Evolutionary conservation across 2,888 invertebrate species (phyloP), one percentile per base, ranked within the genome.

Genomic region (Loripinus fragilis): DNA sequence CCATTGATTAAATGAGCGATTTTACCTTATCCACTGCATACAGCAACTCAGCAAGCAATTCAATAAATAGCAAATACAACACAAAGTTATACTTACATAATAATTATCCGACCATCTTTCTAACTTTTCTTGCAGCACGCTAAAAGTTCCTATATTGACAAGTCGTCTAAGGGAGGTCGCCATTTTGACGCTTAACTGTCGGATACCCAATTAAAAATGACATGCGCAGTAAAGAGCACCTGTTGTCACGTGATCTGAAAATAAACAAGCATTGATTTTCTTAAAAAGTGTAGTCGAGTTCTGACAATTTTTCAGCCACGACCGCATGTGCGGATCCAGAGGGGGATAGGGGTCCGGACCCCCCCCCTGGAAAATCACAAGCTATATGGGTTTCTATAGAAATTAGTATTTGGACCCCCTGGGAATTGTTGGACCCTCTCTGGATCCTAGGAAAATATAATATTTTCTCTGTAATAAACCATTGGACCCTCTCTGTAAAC

Each of bases 51-150:
- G 3, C 20, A 20, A 45, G 38, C 45, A 45, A 45, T 20, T 45
- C 45, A 45, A 20, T 45, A 45, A 45, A 45, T 20, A 17, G 15
- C 2, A 45, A 45, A 45, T 12, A 20, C 17, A 45, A 20, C 45
- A 45, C 15, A 45, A 45, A 20, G 17, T 12, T 8, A 10, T 73
- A 90, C 93, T 90, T 85, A 93, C 93, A 80, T 92, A 89, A 76
- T 93, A 93, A 68, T 91, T 90, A 75, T 89, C 91, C 67, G 89
- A 76, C 93, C 93, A 93, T 86, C 88, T 87, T 71, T 93, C 93
- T 55, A 93, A 78, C 82, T 93, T 93, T 55, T 93, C 92, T 76
- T 93, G 93, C 52, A 93, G 87, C 76, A 92, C 89, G 65, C 88
- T 87, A 88, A 93, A 93, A 42, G 93, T 90, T 70, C 91, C 92